Evolutionary conservation across 2,888 invertebrate species (phyloP).

Genomic region (Polietes domitor): DNA sequence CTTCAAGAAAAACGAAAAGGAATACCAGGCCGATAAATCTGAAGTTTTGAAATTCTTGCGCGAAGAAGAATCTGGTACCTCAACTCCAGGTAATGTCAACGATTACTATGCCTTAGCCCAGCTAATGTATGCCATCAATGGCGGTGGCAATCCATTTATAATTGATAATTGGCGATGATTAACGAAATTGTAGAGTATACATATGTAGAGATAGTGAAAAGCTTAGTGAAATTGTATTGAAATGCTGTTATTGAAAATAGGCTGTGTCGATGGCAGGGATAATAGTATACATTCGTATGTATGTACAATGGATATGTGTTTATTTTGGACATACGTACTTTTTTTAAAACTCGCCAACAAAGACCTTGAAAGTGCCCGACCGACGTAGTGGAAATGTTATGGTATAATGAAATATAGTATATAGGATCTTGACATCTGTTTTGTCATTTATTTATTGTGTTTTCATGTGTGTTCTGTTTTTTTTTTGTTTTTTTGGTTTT

Average conservation of each 20-base stretch:
- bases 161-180: slow-evolving; percentile 74
- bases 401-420: neutral
- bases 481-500: slow-evolving; percentile 60
- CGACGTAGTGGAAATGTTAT: neutral
- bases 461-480: slow-evolving; percentile 35
- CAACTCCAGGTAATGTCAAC: slow-evolving; percentile 85
- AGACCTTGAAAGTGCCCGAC: slow-evolving; percentile 73
- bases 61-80: slow-evolving; percentile 89
- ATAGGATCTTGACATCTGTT: slow-evolving; percentile 15
- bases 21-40: slow-evolving; percentile 92
- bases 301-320: too few species aligned
- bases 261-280: neutral
- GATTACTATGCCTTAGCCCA: slow-evolving; percentile 76
- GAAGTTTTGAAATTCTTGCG: slow-evolving; percentile 95
- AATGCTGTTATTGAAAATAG: neutral
- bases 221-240: neutral
- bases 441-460: slow-evolving; percentile 26
- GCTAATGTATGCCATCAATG: slow-evolving; percentile 76
- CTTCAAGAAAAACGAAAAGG: slow-evolving; percentile 97
- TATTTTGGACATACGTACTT: neutral
- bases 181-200: too few species aligned
- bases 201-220: neutral
- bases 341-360: slow-evolving; percentile 71
- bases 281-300: too few species aligned
- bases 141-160: slow-evolving; percentile 74